Conservation (phyloP, 2,113 vertebrate species). For the Clarias macrocephalus region DNA sequence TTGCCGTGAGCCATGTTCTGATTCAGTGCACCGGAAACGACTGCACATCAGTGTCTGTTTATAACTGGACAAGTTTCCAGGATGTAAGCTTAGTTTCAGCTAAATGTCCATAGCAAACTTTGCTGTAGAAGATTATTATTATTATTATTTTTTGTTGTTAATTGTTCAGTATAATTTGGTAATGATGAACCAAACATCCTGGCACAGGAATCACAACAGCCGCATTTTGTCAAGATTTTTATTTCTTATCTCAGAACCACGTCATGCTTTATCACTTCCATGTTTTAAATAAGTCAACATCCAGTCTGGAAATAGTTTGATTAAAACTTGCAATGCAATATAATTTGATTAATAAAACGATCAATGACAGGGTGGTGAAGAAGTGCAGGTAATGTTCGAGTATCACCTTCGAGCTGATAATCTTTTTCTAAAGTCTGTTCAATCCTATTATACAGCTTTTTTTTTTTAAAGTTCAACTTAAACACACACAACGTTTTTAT, state of each 20-base stretch:
- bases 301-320: neutral
- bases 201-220: neutral
- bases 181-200: neutral
- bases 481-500: no score
- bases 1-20: neutral
- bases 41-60: conserved; percentile 49
- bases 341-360: neutral
- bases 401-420: neutral
- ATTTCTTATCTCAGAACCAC: neutral
- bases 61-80: conserved; percentile 1
- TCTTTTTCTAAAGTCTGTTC: neutral
- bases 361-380: neutral
- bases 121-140: neutral
- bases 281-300: neutral
- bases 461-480: no score
- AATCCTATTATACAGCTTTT: neutral
- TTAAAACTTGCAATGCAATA: neutral
- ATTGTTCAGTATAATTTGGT: neutral
- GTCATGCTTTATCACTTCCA: neutral
- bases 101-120: neutral
- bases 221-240: neutral
- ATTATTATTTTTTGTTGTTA: neutral
- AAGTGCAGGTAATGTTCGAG: neutral
- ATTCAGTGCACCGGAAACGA: conserved; percentile 68
- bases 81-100: neutral